Conservation (phyloP, 1,140 invertebrate species). For the Orchestia grillus region DNA sequence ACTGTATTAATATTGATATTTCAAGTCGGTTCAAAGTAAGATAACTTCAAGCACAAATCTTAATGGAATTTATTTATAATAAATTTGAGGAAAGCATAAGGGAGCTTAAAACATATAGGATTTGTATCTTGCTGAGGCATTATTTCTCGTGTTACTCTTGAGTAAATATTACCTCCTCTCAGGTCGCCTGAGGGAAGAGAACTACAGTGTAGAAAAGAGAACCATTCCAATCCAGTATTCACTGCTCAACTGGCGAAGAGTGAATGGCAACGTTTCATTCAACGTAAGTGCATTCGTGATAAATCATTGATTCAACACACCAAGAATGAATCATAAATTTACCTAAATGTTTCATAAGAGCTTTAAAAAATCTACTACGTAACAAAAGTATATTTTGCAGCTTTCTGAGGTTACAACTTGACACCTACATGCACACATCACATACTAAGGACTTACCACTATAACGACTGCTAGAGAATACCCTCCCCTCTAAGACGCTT, state of each 20-base stretch:
- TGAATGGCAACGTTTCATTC: neutral
- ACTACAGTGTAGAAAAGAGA: neutral
- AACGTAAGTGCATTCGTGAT: neutral
- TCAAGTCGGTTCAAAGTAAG: no score
- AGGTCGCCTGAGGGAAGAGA: neutral
- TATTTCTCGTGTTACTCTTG: neutral
- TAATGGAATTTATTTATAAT: neutral
- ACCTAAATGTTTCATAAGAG: neutral
- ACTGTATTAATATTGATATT: neutral
- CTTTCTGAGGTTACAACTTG: no score
- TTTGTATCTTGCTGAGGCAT: neutral
- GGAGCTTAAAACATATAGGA: neutral
- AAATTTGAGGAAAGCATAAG: neutral
- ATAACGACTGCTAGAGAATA: no score
- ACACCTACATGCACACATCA: no score
- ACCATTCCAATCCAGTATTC: constrained; percentile 21
- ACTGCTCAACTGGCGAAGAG: neutral
- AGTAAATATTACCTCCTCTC: neutral
- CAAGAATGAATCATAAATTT: neutral
- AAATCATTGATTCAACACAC: neutral
- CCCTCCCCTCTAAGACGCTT: no score
- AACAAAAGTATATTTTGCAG: no score
- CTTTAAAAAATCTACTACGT: neutral
- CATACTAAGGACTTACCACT: no score
- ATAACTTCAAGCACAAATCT: neutral